phyloP scores from a whole-genome alignment of 2,888 invertebrate genomes.

The Nasonovia ribisnigri region DNA sequence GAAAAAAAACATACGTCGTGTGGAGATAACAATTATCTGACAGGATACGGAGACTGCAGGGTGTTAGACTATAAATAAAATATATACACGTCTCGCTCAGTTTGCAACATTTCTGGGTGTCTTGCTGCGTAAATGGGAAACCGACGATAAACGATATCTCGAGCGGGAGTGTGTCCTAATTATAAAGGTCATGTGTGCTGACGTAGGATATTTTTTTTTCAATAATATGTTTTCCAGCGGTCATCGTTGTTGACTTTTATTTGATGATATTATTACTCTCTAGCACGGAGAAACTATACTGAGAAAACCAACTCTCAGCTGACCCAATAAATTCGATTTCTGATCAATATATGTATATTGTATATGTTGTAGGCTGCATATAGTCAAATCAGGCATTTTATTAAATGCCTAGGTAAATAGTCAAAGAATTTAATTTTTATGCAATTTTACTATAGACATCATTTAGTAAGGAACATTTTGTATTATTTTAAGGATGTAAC shows the following conservation, averaged over 20 bases:
- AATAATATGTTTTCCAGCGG: neutral
- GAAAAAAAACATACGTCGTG: neutral
- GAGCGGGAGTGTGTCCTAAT: neutral
- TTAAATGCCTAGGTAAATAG: too few species aligned
- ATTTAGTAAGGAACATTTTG: too few species aligned
- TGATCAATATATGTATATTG: neutral
- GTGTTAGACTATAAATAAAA: neutral
- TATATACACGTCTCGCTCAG: neutral
- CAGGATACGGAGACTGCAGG: neutral
- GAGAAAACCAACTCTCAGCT: neutral
- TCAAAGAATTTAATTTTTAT: too few species aligned
- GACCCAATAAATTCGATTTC: neutral
- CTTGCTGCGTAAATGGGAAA: neutral
- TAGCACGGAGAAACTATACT: neutral
- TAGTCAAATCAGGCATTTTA: too few species aligned
- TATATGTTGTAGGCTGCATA: too few species aligned
- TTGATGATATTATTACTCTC: neutral
- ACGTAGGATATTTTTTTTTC: neutral
- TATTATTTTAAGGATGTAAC: too few species aligned
- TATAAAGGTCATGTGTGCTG: slow-evolving; percentile 5
- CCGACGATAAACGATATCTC: neutral
- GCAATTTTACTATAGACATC: too few species aligned
- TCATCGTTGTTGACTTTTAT: neutral
- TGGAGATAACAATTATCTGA: neutral
- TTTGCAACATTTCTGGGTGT: neutral